Base-by-base conservation (phyloP, 2,888 invertebrate species). In the Eulithis prunata region DNA sequence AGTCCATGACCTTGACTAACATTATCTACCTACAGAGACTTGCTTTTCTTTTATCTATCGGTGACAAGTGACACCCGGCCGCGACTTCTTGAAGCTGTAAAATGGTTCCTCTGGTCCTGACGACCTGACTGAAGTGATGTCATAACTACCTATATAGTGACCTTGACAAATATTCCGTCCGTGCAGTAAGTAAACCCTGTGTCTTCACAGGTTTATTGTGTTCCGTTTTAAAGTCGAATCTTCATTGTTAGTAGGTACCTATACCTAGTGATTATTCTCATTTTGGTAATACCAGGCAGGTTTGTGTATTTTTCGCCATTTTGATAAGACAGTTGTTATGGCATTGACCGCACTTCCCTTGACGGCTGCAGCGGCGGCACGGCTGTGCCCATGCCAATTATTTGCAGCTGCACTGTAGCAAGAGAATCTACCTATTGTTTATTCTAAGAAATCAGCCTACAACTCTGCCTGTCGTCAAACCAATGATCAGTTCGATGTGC, bases 271-370 rank as follows among this genome's bases (percentile, higher is more conserved):
- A 41, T 41, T 41, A 41, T 11, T 41, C 12, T 46, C 52, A 53
- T 14, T 21, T 21, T 46, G 51, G 38, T 54, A 51, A 54, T 32
- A n/a, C n/a, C n/a, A 47, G 41, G 41, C 10, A 8, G 41, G 41
- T 8, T 41, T 41, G 10, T 64, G 57, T 49, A 55, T 57, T 57
- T 54, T 43, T 54, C 36, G 56, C 52, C 58, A 14, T 58, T 43
- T 49, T 32, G 32, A 32, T 32, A 32, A 32, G 6, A 54, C n/a
- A 21, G 57, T 51, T 52, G 65, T 8, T 41, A 21, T 21, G 41
- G 41, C 41, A 41, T 41, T 41, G 41, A 41, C 41, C 32, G 32
- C 32, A 32, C 32, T 32, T 32, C 32, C 32, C 32, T 32, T 32
- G 32, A 6, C 32, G 32, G 32, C 32, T 21, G 32, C 32, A 3